phyloP scores from a whole-genome alignment of 2,888 invertebrate genomes.

The Eumacrocentrus americanus region DNA sequence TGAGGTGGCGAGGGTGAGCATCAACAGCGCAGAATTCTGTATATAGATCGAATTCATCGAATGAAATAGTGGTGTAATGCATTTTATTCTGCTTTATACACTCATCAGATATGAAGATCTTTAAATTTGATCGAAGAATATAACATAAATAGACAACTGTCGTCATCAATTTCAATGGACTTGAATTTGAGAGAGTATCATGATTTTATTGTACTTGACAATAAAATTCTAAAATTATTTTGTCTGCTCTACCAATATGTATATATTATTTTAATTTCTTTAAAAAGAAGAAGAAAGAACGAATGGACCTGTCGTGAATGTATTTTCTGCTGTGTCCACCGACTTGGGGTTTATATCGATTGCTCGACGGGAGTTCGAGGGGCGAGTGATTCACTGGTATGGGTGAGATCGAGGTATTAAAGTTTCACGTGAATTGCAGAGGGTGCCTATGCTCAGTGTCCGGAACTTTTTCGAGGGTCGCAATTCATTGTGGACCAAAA shows the following conservation, averaged over 20 bases:
- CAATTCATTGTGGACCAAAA: background rate
- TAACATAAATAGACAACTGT: background rate
- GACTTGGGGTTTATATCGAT: background rate
- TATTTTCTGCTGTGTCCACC: background rate
- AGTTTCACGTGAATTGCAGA: slow-evolving; percentile 12
- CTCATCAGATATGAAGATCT: background rate
- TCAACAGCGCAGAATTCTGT: too few relatives aligned
- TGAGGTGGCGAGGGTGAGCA: too few relatives aligned
- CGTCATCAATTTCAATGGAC: slow-evolving; percentile 7
- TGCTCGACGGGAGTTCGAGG: background rate
- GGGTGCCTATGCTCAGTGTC: background rate
- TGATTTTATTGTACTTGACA: too few relatives aligned
- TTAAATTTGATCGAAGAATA: background rate
- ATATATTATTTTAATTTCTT: too few relatives aligned
- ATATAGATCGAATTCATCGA: too few relatives aligned
- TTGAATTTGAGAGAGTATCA: background rate
- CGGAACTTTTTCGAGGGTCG: slow-evolving; percentile 3
- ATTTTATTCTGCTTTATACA: too few relatives aligned
- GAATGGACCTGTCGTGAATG: background rate
- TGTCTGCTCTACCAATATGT: too few relatives aligned
- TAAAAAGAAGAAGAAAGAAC: too few relatives aligned
- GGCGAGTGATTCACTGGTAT: slow-evolving; percentile 9
- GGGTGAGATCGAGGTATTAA: slow-evolving; percentile 15
- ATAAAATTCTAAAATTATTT: too few relatives aligned
- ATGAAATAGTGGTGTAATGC: too few relatives aligned